These are phyloP conservation scores for Drosophila parabipectinata DNA, from an alignment of 1,140 invertebrate genomes.

Conservation along the genomic window DNA sequence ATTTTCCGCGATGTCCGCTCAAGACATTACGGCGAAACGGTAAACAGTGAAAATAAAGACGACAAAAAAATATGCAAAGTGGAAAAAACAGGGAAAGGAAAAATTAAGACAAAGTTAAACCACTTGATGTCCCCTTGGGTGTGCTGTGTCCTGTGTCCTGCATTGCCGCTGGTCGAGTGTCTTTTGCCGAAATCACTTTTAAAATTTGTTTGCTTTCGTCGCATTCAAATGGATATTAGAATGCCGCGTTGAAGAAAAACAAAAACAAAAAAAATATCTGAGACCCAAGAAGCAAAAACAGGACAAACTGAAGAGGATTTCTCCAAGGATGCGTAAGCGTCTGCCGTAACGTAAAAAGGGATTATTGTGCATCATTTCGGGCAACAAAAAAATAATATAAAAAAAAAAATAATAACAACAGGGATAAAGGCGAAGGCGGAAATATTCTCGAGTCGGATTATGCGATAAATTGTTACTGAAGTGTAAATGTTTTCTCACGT, in stretches of 20 bases:
- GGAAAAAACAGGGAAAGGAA: slow-evolving; percentile 27
- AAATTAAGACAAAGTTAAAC: slow-evolving; percentile 55
- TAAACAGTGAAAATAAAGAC: slow-evolving; percentile 17
- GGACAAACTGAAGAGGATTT: slow-evolving; percentile 28
- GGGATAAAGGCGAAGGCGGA: slow-evolving; percentile 14
- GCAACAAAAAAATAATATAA: slow-evolving; percentile 14
- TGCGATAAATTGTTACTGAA: slow-evolving; percentile 70
- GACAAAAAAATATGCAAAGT: slow-evolving; percentile 26
- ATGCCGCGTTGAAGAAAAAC: slow-evolving; percentile 31
- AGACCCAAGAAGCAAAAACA: slow-evolving; percentile 23
- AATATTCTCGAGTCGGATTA: slow-evolving; percentile 63
- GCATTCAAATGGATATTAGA: slow-evolving; percentile 54
- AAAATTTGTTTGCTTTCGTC: slow-evolving; percentile 65
- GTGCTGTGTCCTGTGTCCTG: slow-evolving; percentile 30
- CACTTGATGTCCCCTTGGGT: slow-evolving; percentile 52
- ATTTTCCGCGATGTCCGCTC: slow-evolving; percentile 51
- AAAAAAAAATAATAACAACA: background rate
- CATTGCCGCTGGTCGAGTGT: slow-evolving; percentile 47
- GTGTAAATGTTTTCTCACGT: slow-evolving; percentile 67
- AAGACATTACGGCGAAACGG: slow-evolving; percentile 3
- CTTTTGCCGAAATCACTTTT: slow-evolving; percentile 64
- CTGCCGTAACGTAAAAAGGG: slow-evolving; percentile 64
- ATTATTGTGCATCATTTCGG: slow-evolving; percentile 67
- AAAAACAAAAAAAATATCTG: background rate
- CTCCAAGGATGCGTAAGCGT: slow-evolving; percentile 44